Evolutionary conservation across 2,888 invertebrate species (phyloP).

Genomic region (Troilus luridus): DNA sequence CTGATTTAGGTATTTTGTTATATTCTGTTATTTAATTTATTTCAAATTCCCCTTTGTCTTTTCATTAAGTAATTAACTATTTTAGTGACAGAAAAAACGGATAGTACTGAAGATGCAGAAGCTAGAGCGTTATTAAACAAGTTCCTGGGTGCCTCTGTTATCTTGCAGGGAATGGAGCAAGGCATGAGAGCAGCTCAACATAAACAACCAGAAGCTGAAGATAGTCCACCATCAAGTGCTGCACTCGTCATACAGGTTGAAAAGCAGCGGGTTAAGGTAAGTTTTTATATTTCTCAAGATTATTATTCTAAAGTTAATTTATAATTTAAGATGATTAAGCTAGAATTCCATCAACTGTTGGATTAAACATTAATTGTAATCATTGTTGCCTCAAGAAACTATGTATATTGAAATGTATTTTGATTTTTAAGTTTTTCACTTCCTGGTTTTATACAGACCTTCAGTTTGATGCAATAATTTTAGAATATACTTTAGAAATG

Average conservation of each 20-base stretch:
- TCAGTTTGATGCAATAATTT: background rate
- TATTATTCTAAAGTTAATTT: background rate
- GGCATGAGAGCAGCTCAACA: constrained; percentile 66
- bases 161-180: constrained; percentile 83
- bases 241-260: constrained; percentile 68
- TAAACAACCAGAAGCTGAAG: constrained; percentile 59
- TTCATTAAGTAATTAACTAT: background rate
- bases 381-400: background rate
- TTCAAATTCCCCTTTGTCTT: background rate
- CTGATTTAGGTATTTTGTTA: constrained; percentile 74
- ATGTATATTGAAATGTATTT: background rate
- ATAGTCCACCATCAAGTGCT: constrained; percentile 65
- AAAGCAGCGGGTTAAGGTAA: constrained; percentile 66
- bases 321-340: background rate
- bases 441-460: constrained; percentile 22
- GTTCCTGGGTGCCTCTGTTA: constrained; percentile 85
- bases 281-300: constrained; percentile 31
- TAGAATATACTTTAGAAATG: constrained; percentile 17
- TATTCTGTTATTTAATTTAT: background rate
- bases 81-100: constrained; percentile 77
- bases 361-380: background rate
- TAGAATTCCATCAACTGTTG: background rate
- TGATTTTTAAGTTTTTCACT: background rate
- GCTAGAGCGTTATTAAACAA: constrained; percentile 85
- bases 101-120: constrained; percentile 78